Evolutionary conservation across 2,888 invertebrate genomes (phyloP).

Genomic region (Empis livida): DNA sequence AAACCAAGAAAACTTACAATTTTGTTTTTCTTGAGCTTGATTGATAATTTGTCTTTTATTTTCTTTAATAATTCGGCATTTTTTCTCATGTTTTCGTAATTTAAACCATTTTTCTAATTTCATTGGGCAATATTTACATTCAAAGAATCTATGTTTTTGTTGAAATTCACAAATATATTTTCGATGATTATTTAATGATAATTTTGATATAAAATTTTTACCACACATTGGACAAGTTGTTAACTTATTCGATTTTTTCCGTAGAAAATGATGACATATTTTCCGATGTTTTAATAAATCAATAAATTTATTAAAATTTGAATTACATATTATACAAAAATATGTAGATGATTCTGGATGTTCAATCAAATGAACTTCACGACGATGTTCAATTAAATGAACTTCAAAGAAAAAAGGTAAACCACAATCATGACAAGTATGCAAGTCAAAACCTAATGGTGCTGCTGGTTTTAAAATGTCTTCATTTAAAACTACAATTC

Average conservation of each 20-base stretch:
- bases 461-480: slow-evolving; percentile 30
- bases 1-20: too few species aligned
- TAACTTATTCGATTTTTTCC: background rate
- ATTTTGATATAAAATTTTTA: slow-evolving; percentile 23
- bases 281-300: slow-evolving; percentile 6
- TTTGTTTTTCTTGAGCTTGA: too few species aligned
- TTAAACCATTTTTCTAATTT: slow-evolving; percentile 27
- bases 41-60: too few species aligned
- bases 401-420: slow-evolving; percentile 29
- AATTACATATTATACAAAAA: slow-evolving; percentile 10
- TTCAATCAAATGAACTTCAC: slow-evolving; percentile 12
- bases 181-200: slow-evolving; percentile 28
- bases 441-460: slow-evolving; percentile 21
- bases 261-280: background rate
- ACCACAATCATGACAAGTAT: slow-evolving; percentile 26
- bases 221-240: slow-evolving; percentile 22
- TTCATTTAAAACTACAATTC: slow-evolving; percentile 32
- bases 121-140: slow-evolving; percentile 24
- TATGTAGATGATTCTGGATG: slow-evolving; percentile 11
- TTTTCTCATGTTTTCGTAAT: slow-evolving; percentile 23
- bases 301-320: slow-evolving; percentile 6
- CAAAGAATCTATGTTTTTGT: slow-evolving; percentile 13
- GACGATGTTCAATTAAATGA: slow-evolving; percentile 24
- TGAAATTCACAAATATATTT: slow-evolving; percentile 25
- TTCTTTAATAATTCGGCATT: slow-evolving; percentile 13